Conservation (phyloP, 2,797 vertebrate species). For the Choloepus didactylus region DNA sequence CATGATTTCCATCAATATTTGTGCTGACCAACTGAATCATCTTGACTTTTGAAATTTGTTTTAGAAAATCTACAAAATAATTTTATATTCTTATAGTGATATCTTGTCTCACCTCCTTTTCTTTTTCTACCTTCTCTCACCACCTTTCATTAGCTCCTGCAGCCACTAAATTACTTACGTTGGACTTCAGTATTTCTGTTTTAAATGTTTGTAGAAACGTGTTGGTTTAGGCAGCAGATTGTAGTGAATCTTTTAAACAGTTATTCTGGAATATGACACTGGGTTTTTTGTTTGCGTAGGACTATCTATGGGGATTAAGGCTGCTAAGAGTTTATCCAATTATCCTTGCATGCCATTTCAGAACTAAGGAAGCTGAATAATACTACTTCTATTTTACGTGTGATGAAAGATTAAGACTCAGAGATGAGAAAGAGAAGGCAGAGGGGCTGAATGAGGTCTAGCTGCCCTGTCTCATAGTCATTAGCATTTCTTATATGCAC, state of each 20-base stretch:
- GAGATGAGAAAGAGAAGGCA: background rate
- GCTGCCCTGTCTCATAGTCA: background rate
- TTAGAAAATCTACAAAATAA: background rate
- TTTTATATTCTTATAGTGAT: background rate
- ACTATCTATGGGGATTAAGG: background rate
- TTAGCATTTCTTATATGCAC: background rate
- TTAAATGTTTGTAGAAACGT: background rate
- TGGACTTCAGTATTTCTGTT: background rate
- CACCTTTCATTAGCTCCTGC: background rate
- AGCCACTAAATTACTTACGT: background rate
- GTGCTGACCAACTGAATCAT: background rate
- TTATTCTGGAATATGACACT: background rate
- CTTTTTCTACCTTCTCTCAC: background rate
- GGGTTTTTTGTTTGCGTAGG: conserved; percentile 8
- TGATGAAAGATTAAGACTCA: background rate
- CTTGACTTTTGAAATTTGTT: conserved; percentile 15
- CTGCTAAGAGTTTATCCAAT: background rate
- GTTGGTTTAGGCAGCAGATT: background rate
- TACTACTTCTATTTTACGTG: background rate
- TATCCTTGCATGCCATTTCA: background rate
- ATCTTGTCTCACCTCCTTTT: background rate
- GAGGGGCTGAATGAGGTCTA: background rate
- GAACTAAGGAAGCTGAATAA: background rate
- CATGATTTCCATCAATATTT: background rate
- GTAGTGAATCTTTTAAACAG: background rate